Evolutionary conservation across 2,113 vertebrate genomes (phyloP), one percentile per base, ranked within the genome.

Genomic region (Galemys pyrenaicus): DNA sequence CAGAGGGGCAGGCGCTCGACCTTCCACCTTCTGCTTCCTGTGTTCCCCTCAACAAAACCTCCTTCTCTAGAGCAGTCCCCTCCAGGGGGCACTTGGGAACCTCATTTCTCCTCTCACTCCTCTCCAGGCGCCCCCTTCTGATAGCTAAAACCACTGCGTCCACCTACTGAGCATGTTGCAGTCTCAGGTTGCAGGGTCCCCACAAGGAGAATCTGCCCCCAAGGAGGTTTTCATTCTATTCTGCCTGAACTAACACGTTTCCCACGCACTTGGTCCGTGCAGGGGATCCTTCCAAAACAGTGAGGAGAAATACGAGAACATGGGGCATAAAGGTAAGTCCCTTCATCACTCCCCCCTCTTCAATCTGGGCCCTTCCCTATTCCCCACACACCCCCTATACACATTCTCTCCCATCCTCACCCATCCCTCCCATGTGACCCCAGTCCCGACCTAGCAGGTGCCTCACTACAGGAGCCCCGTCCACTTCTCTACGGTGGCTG

Each of bases 251-350:
- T 89, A 35, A 95, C 19, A 13, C 41, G 11, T 15, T n/a, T 54
- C 28, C 39, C 51, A 22, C 80, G 30, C 60, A 88, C 62, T 87
- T 46, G n/a, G 51, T 64, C 67, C n/a, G 46, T 24, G 37, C 87
- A 96, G 95, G 60, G 77, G 32, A 28, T 32, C 44, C 11, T 15
- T 13, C 9, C 51, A 67, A 62, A 71, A 70, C 32, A 78, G 32
- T 2, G 89, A 95, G 86, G 41, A 90, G 88, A 64, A 65, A 56
- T 15, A 58, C 6, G 84, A 95, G 91, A 91, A 85, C 49, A 37
- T 0, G 32, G 24, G 32, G 54, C 35, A 62, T 44, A 16, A 75
- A 96, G 46, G 89, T 95, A 83, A 95, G 62, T 65, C 32, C 58
- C 44, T 19, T 22, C 22, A 3, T 8, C 9, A 3, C 35, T 32